Conservation (phyloP, 1,140 invertebrate genomes). For the Brachionus asplanchnoidis region DNA sequence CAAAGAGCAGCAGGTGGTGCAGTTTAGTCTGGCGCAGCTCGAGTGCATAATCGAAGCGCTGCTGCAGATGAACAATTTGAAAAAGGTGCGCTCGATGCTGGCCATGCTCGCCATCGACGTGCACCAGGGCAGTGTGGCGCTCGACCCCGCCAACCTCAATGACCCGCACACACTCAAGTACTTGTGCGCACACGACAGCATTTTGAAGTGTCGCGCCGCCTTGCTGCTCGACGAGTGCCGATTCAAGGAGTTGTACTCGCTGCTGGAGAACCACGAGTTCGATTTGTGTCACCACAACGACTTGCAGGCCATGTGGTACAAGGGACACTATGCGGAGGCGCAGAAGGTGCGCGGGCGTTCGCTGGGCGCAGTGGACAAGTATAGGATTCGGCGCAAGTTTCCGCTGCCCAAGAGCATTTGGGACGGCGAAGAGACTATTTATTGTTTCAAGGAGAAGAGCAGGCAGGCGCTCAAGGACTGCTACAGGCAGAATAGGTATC, state of each 20-base stretch:
- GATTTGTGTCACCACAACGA: constrained; percentile 91
- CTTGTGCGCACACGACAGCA: constrained; percentile 64
- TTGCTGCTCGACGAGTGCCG: constrained; percentile 78
- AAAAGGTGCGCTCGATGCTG: constrained; percentile 1
- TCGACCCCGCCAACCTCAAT: neutral
- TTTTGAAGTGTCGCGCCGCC: constrained; percentile 96
- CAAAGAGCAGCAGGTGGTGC: neutral
- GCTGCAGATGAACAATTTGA: constrained; percentile 28
- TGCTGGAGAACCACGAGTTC: constrained; percentile 90
- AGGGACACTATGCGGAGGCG: constrained; percentile 77
- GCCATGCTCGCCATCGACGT: neutral
- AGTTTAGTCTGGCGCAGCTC: constrained; percentile 17
- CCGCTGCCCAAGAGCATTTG: constrained; percentile 93
- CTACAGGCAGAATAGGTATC: constrained; percentile 84
- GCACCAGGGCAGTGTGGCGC: neutral
- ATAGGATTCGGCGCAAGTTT: constrained; percentile 90
- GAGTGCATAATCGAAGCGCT: constrained; percentile 31
- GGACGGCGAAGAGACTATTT: constrained; percentile 97
- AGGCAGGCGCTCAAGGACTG: constrained; percentile 75
- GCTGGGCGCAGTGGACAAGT: constrained; percentile 86
- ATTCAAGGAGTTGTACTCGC: constrained; percentile 83
- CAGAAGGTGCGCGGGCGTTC: constrained; percentile 86
- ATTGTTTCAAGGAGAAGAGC: constrained; percentile 81
- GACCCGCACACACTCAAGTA: neutral
- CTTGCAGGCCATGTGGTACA: constrained; percentile 74